These are phyloP conservation scores for Megalopta genalis DNA, from an alignment of 1,140 invertebrate species.

Conservation along the genomic window DNA sequence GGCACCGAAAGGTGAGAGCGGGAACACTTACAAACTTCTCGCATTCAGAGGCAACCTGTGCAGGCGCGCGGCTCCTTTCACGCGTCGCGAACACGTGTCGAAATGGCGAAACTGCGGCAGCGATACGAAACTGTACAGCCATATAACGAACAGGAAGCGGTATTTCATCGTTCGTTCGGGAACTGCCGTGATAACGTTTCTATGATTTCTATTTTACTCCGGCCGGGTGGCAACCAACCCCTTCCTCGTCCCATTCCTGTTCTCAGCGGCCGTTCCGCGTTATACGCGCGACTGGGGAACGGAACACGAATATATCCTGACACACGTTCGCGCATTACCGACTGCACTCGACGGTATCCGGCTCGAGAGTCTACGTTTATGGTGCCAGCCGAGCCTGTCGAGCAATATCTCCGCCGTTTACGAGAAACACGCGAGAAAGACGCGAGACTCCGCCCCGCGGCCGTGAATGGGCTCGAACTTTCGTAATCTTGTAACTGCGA, in stretches of 20 bases:
- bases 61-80: not conserved
- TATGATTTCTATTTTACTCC: constrained; percentile 26
- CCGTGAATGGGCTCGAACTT: constrained; percentile 15
- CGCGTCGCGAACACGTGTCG: not conserved
- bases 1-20: not conserved
- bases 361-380: not conserved
- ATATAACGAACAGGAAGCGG: constrained; percentile 29
- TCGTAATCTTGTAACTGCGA: constrained; percentile 32
- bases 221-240: no score
- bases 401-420: constrained; percentile 11
- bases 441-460: not conserved
- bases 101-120: not conserved
- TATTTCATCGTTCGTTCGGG: constrained; percentile 48
- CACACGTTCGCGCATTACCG: constrained; percentile 17
- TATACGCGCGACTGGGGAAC: constrained; percentile 13
- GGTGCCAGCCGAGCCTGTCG: not conserved
- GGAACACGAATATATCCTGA: constrained; percentile 3
- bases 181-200: constrained; percentile 38
- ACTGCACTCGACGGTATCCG: constrained; percentile 15
- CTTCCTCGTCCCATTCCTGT: not conserved
- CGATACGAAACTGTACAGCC: constrained; percentile 29
- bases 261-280: not conserved
- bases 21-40: constrained; percentile 2
- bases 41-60: not conserved
- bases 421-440: not conserved